Percentiles rank a stretch among this genome's conserved stretches.
These are phyloP conservation scores for Cabera pusaria DNA, from an alignment of 2,888 invertebrate species.

Conservation along the genomic window DNA sequence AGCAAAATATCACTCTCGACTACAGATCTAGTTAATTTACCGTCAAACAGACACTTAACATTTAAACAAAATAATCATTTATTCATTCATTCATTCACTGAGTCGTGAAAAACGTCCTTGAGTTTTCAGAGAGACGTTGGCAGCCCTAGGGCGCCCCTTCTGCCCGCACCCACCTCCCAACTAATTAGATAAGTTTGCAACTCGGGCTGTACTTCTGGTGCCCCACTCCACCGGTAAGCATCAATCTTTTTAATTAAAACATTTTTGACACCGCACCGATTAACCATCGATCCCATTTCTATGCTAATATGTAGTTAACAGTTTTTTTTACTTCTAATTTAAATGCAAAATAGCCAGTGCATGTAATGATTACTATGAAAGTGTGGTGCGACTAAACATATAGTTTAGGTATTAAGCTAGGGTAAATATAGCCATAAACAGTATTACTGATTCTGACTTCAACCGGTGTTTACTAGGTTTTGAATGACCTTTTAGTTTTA, in stretches of 20 bases:
- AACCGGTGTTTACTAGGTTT: too few relatives aligned
- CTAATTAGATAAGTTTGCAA: conserved; percentile 84
- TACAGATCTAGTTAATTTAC: too few relatives aligned
- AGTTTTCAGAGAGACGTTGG: conserved; percentile 1
- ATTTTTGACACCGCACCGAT: conserved; percentile 81
- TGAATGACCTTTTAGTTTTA: too few relatives aligned
- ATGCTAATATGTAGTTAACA: conserved; percentile 64
- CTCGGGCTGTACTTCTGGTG: conserved; percentile 80
- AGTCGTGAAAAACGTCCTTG: neutral
- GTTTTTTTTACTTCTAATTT: conserved; percentile 68
- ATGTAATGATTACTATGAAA: neutral
- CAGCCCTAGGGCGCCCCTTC: conserved; percentile 15
- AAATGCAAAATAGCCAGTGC: conserved; percentile 52
- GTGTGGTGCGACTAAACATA: too few relatives aligned
- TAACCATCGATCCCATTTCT: conserved; percentile 75
- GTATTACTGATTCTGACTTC: too few relatives aligned
- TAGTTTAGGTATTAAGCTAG: too few relatives aligned
- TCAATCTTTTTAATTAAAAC: conserved; percentile 84
- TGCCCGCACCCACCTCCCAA: conserved; percentile 48
- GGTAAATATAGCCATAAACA: too few relatives aligned
- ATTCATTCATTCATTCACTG: too few relatives aligned
- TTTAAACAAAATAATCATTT: too few relatives aligned
- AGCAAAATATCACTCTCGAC: too few relatives aligned
- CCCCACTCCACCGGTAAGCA: conserved; percentile 76
- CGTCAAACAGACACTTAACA: too few relatives aligned